Base-by-base conservation (phyloP, 2,797 vertebrate species). In the Sebastes steindachneri region DNA sequence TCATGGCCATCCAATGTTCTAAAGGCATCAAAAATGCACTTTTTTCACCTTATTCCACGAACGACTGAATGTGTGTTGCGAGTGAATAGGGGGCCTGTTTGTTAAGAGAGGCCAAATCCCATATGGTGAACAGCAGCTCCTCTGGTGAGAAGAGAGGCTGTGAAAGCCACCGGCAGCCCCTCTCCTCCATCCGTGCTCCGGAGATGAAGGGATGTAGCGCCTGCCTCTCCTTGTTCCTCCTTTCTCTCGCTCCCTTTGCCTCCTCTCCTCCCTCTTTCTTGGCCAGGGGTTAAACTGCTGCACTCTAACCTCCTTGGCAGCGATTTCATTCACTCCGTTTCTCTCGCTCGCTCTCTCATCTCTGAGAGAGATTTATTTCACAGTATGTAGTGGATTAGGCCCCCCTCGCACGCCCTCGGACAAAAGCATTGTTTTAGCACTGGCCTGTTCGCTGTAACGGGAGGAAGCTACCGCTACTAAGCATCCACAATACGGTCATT, bases 221-320 rank as follows among this genome's bases (percentile, higher is more conserved):
- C 91, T 91, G 95, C 93, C 93, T 95, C 89, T 93, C 91, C 96
- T 95, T 95, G 95, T 96, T 96, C 95, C 79, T 94, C 93, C 93
- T 93, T 94, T 94, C 88, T 95, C 94, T 93, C 90, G 4, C 93
- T 92, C 90, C 95, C 92, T 94, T 92, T 94, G 95, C 95, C 95
- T 96, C 92, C 94, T 95, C 93, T 93, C 59, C 91, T 94, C 89
- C 89, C 85, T 92, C 86, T 91, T 93, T 95, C 93, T 94, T 91
- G 95, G 96, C 96, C 96, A 97, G 96, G 97, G 97, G 97, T 98
- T 98, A 98, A 98, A 98, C 97, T 98, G 97, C 97, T 97, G 97
- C 97, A 97, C 97, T 97, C 96, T 96, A 95, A 97, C 97, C 97
- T 97, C 94, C 90, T 91, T 95, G 96, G 95, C 94, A 96, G 95